A percentile compares a stretch with the other conserved stretches of the same genome.
These are phyloP conservation scores for Phenganax marumi DNA, from an alignment of 92 coral and sea anemone species.

Conservation along the genomic window DNA sequence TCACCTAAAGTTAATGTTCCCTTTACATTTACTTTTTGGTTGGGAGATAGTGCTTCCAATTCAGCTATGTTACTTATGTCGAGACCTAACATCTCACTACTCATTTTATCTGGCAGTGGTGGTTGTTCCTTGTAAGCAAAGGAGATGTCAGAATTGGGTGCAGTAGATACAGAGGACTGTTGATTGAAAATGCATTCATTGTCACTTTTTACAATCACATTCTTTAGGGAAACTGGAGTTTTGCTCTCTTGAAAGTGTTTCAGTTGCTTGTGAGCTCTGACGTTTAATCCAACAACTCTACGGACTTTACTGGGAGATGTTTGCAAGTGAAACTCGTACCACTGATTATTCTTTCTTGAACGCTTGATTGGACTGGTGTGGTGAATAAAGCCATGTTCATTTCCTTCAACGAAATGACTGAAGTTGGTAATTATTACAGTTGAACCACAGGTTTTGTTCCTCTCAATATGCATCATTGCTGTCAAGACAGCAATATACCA, in stretches of 20 bases:
- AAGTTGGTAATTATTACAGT: no score
- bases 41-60: slow-evolving; percentile 37
- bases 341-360: slow-evolving; percentile 31
- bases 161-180: slow-evolving; percentile 44
- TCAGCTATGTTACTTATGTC: not conserved
- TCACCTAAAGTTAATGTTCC: slow-evolving; percentile 50
- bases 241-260: slow-evolving; percentile 56
- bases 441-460: no score
- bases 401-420: not conserved
- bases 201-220: slow-evolving; percentile 46
- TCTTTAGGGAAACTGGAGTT: slow-evolving; percentile 56
- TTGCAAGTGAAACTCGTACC: slow-evolving; percentile 66
- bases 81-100: not conserved
- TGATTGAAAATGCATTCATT: slow-evolving; percentile 51
- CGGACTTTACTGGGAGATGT: slow-evolving; percentile 52
- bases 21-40: slow-evolving; percentile 63
- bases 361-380: slow-evolving; percentile 23
- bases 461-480: no score
- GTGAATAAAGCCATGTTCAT: slow-evolving; percentile 49
- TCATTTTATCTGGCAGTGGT: slow-evolving; percentile 8
- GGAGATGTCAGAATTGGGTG: slow-evolving; percentile 55
- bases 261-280: slow-evolving; percentile 45
- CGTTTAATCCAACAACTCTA: slow-evolving; percentile 63
- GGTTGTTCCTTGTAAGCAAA: slow-evolving; percentile 38
- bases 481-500: no score